Base-by-base conservation (phyloP, 2,113 vertebrate genomes). In the Cyprinodon tularosa region DNA sequence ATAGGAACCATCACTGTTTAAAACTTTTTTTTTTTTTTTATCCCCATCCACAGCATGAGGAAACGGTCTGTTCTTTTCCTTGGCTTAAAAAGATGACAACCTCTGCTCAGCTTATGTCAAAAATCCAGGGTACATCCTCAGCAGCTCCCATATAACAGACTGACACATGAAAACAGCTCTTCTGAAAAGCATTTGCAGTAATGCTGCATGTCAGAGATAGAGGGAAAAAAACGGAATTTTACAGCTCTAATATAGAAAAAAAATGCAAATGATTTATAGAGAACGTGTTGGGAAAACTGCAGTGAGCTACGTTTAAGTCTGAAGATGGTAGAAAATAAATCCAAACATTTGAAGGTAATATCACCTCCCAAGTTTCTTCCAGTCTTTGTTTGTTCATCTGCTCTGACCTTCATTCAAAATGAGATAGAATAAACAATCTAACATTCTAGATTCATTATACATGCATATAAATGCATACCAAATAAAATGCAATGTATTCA, bases 1-100 rank as follows among this genome's bases (percentile, higher is more conserved):
- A 89, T 81, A 70, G 82, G 77, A 81, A 80, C 70, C 74, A 79
- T 76, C 80, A 78, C 70, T 81, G 68, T 82, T 77, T 57, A 20
- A 44, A 12, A 45, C n/a, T 82, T 36, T 62, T 48, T 68, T 53
- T 29, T 29, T 29, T 29, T 29, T 29, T 29, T 29, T 29, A 29
- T 29, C 45, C 45, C 36, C 17, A 63, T 12, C 14, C 3, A 9
- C 75, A 69, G 62, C 39, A 9, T 0, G 42, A 84, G 66, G 81
- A 78, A 66, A 74, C 70, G 39, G 74, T 69, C 81, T 86, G 81
- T 74, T 84, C 83, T 64, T 61, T 73, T 82, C 53, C 76, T 70
- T 1, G 82, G 72, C 69, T 86, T 76, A 75, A 82, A 80, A 47
- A 69, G 82, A 87, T 69, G 74, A 83, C 76, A 8, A 78, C 72